Conservation (phyloP, 2,888 invertebrate genomes). For the Cremastobaeus sp. region DNA sequence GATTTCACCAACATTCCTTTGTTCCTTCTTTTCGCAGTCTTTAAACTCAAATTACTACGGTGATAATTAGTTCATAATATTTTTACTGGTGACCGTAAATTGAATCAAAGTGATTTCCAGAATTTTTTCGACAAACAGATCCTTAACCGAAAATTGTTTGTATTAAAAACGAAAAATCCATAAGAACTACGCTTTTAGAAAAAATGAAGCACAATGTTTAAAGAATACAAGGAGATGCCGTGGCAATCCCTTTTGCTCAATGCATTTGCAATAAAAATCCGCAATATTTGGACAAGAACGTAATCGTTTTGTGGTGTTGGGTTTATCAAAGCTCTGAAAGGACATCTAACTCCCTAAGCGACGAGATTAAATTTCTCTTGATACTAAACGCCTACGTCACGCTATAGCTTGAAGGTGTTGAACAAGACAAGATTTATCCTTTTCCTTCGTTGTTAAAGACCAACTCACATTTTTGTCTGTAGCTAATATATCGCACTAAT, state of each 20-base stretch:
- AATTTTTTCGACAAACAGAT: no score
- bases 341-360: constrained; percentile 67
- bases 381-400: constrained; percentile 73
- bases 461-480: no score
- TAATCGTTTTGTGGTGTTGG: constrained; percentile 69
- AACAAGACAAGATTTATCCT: no score
- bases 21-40: constrained; percentile 2
- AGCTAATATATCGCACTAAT: no score
- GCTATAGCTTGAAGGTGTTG: constrained; percentile 62
- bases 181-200: no score
- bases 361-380: constrained; percentile 71
- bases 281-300: constrained; percentile 55
- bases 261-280: constrained; percentile 46
- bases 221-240: no score
- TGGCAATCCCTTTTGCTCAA: constrained; percentile 4
- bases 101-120: no score
- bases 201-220: no score
- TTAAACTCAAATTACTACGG: constrained; percentile 3
- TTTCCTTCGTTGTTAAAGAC: background rate
- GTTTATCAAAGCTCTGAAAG: constrained; percentile 72
- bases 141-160: no score
- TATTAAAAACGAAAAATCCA: no score
- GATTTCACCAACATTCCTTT: constrained; percentile 16
- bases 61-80: no score
- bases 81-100: no score